A percentile compares a stretch with the other conserved stretches of the same genome.
Evolutionary conservation across 2,113 vertebrate genomes (phyloP).

Genomic region (Serinus canaria): DNA sequence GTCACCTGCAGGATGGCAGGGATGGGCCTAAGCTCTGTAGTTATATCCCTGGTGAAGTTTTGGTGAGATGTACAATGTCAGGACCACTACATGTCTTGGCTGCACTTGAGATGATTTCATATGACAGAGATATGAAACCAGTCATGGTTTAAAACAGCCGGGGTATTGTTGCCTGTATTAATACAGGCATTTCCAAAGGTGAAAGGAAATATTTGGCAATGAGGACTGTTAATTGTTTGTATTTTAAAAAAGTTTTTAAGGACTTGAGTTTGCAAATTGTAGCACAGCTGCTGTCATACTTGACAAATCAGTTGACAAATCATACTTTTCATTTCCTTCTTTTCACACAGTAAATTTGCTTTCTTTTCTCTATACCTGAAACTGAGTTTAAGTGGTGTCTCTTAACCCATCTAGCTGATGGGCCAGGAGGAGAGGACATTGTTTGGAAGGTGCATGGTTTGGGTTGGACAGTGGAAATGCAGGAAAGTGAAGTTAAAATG

Average conservation of each 20-base stretch:
- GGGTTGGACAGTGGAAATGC: background rate
- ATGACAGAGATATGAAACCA: background rate
- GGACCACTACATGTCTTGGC: background rate
- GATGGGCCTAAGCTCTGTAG: background rate
- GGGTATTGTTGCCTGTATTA: background rate
- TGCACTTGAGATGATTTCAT: background rate
- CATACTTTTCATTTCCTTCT: background rate
- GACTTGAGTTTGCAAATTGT: background rate
- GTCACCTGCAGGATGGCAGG: background rate
- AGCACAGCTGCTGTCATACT: background rate
- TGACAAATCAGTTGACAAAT: background rate
- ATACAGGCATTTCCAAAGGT: background rate
- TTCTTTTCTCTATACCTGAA: background rate
- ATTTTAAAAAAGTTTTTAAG: background rate
- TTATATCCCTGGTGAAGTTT: background rate
- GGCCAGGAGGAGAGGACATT: background rate
- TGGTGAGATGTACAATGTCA: background rate
- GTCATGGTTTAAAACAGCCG: background rate
- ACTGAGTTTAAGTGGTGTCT: background rate
- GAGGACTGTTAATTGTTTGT: background rate
- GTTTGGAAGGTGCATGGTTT: background rate
- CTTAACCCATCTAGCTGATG: background rate
- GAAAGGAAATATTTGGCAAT: background rate
- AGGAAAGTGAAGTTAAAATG: background rate
- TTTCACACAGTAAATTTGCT: background rate